Evolutionary conservation across 2,113 vertebrate species (phyloP).

Genomic region (Edolisoma coerulescens): DNA sequence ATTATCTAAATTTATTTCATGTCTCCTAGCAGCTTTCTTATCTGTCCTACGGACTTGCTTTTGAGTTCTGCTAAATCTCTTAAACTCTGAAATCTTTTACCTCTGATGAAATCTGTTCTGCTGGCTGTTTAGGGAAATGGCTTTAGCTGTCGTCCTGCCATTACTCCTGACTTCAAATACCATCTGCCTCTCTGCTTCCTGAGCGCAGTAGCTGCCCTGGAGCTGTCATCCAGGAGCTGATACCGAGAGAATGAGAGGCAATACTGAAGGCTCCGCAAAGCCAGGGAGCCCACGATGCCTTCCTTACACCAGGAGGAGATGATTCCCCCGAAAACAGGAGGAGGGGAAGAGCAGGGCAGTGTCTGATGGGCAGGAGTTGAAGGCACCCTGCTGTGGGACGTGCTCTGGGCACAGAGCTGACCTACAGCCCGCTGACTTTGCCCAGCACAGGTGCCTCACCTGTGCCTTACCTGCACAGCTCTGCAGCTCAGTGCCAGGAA

Average conservation of each 20-base stretch:
- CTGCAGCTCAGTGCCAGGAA: background rate
- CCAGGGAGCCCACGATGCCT: background rate
- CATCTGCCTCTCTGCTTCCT: background rate
- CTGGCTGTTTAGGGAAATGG: background rate
- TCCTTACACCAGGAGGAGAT: background rate
- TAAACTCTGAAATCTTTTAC: background rate
- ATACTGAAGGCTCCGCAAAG: background rate
- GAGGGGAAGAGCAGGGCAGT: too few relatives aligned
- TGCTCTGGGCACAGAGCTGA: background rate
- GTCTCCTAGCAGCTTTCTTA: slow-evolving; percentile 4
- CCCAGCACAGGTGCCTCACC: background rate
- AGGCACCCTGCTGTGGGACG: fast-evolving
- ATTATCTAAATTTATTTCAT: slow-evolving; percentile 8
- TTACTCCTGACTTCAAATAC: background rate
- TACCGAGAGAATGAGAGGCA: background rate
- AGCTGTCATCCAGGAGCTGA: background rate
- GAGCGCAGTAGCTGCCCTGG: background rate
- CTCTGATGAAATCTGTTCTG: background rate
- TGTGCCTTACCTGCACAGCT: background rate
- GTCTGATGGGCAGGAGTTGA: background rate
- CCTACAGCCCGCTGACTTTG: background rate
- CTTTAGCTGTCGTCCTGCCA: background rate
- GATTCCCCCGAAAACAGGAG: background rate
- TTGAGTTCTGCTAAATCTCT: background rate
- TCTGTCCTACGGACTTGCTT: background rate